Evolutionary conservation across 2,113 vertebrate species (phyloP).

Genomic region (Leucoraja erinaceus): DNA sequence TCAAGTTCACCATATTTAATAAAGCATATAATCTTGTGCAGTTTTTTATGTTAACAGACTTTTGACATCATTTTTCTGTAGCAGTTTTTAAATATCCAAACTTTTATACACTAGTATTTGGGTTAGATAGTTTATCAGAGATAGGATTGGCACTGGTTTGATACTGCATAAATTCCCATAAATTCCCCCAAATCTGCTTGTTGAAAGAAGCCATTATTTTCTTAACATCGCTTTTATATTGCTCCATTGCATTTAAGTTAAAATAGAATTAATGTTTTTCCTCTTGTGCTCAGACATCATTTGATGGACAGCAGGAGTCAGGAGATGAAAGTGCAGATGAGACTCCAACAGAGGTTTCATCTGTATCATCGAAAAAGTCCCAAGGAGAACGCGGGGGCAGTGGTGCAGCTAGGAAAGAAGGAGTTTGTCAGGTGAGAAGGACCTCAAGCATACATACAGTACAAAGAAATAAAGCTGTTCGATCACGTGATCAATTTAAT

Average conservation of each 20-base stretch:
- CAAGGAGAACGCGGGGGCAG: conserved; percentile 58
- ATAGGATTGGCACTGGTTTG: neutral
- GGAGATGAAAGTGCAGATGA: conserved; percentile 85
- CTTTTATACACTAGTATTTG: neutral
- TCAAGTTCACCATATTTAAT: neutral
- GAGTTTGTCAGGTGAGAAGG: conserved; percentile 78
- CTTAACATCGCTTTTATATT: neutral
- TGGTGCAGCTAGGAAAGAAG: conserved; percentile 70
- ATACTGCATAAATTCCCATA: neutral
- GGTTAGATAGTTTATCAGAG: neutral
- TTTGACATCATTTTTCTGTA: neutral
- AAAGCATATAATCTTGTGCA: neutral
- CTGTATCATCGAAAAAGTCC: conserved; percentile 70
- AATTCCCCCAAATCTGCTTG: neutral
- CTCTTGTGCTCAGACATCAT: conserved; percentile 65
- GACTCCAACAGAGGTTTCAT: conserved; percentile 57
- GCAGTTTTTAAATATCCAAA: neutral
- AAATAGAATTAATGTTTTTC: conserved; percentile 14
- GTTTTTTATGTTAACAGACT: neutral
- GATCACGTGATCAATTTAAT: conserved; percentile 37
- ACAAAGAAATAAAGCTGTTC: conserved; percentile 37
- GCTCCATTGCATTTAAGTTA: neutral
- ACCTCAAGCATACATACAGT: conserved; percentile 37
- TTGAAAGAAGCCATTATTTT: neutral
- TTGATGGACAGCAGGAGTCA: conserved; percentile 70